These are phyloP conservation scores for Mobula hypostoma DNA, from an alignment of 2,113 vertebrate species.

Conservation along the genomic window DNA sequence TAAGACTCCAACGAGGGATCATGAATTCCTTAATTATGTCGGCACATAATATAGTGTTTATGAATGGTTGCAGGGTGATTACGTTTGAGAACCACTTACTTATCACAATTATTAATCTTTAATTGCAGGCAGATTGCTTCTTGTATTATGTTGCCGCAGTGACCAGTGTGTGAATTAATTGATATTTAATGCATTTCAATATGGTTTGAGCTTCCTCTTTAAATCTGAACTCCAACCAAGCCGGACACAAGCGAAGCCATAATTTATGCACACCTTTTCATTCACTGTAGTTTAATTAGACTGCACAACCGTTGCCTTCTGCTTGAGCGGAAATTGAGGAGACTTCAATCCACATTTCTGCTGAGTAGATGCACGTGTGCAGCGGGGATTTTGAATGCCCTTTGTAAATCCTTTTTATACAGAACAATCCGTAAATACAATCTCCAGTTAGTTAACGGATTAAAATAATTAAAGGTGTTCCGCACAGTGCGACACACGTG, in stretches of 20 bases:
- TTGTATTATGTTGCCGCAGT: neutral
- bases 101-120: conserved; percentile 8
- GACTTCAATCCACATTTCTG: conserved; percentile 7
- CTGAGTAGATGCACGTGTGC: conserved; percentile 22
- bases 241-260: neutral
- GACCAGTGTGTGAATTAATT: conserved; percentile 25
- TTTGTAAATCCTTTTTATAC: neutral
- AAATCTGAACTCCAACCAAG: conserved; percentile 24
- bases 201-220: neutral
- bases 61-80: neutral
- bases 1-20: neutral
- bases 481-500: neutral
- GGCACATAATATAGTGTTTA: neutral
- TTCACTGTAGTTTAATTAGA: conserved; percentile 27
- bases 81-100: neutral
- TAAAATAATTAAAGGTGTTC: conserved; percentile 13
- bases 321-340: neutral
- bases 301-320: neutral
- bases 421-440: conserved; percentile 20
- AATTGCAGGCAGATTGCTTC: neutral
- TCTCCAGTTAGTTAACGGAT: neutral
- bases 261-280: conserved; percentile 30
- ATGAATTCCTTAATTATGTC: neutral
- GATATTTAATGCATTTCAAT: conserved; percentile 27
- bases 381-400: neutral